Base-by-base conservation (phyloP, 1,140 invertebrate genomes). In the Colletes latitarsis region DNA sequence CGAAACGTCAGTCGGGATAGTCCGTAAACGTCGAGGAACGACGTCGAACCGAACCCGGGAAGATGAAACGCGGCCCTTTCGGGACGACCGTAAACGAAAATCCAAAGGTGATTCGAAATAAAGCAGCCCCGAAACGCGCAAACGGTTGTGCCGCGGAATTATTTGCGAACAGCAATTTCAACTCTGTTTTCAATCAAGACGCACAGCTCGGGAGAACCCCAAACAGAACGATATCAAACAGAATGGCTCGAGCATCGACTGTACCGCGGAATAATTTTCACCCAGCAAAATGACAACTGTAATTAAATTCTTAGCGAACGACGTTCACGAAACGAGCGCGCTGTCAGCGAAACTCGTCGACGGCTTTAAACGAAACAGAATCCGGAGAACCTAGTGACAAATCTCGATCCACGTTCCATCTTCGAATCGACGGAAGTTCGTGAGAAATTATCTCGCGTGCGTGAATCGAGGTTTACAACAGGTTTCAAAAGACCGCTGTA, bases 151-250 rank as follows among this genome's bases (percentile, higher is more conserved):
- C 19, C 46, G 3, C 19, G 14, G 52, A 66, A 73, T 79, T 73
- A 79, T 79, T 79, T 79, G 60, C 77, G 58, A 73, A 53, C 5
- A 63, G 69, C 60, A 79, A 73, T 79, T 64, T 49, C 70, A 41
- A 30, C 60, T 55, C 39, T 19, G 70, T 73, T 79, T 57, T 49
- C 77, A 73, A 79, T 73, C 70, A 49, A 79, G 77, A 66, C 46
- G 39, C 69, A 49, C 1, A 39, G 10, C 39, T 9, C 15, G 5
- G 52, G 14, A 6, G 4, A 10, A 73, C 46, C 17, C 55, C 60
- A 64, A 73, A 64, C 41, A 64, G 41, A 53, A n/a, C 19, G 52
- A 57, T 46, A 57, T 46, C 69, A 62, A 64, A 46, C 6, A 12
- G 1, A 53, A n/a, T 52, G 62, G 19, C 30, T 30, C 17, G 49